phyloP scores from a whole-genome alignment of 1,140 invertebrate species.

The Drosophila guanche region DNA sequence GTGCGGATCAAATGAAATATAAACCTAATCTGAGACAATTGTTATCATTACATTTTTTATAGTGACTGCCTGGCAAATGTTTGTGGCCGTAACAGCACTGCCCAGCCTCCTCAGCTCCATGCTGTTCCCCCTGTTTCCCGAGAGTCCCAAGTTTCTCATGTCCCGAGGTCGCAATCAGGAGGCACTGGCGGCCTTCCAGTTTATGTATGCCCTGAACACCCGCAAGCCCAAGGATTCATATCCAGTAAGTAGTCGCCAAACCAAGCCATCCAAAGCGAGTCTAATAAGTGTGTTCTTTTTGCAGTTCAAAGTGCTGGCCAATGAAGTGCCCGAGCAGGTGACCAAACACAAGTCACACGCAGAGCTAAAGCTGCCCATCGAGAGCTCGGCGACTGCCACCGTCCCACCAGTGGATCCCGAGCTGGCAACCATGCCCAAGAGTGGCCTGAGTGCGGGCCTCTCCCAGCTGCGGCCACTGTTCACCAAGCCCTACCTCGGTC shows the following conservation, averaged over 20 bases:
- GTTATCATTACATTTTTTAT: slow-evolving; percentile 3
- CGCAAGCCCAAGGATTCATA: slow-evolving; percentile 85
- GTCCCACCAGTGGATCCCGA: slow-evolving; percentile 19
- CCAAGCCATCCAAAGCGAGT: neutral
- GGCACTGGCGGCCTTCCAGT: slow-evolving; percentile 84
- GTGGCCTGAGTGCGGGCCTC: slow-evolving; percentile 43
- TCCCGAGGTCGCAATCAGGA: slow-evolving; percentile 88
- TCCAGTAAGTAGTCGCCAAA: slow-evolving; percentile 85
- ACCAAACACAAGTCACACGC: slow-evolving; percentile 6
- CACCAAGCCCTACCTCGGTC: slow-evolving; percentile 61
- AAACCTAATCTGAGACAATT: neutral
- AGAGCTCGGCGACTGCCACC: neutral
- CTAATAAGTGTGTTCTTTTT: neutral
- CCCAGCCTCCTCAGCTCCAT: slow-evolving; percentile 87
- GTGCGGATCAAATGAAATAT: neutral
- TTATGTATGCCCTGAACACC: slow-evolving; percentile 85
- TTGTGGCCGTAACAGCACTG: slow-evolving; percentile 87
- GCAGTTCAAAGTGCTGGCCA: slow-evolving; percentile 65
- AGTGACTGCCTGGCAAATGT: slow-evolving; percentile 91
- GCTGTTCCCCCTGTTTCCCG: slow-evolving; percentile 88
- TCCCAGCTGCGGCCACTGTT: slow-evolving; percentile 64
- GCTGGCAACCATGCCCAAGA: slow-evolving; percentile 16
- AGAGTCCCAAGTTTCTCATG: slow-evolving; percentile 93
- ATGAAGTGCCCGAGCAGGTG: slow-evolving; percentile 47
- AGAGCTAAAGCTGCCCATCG: slow-evolving; percentile 10